Evolutionary conservation across 2,888 invertebrate genomes (phyloP), one percentile per base, ranked within the genome.

Genomic region (Keiferia lycopersicella): DNA sequence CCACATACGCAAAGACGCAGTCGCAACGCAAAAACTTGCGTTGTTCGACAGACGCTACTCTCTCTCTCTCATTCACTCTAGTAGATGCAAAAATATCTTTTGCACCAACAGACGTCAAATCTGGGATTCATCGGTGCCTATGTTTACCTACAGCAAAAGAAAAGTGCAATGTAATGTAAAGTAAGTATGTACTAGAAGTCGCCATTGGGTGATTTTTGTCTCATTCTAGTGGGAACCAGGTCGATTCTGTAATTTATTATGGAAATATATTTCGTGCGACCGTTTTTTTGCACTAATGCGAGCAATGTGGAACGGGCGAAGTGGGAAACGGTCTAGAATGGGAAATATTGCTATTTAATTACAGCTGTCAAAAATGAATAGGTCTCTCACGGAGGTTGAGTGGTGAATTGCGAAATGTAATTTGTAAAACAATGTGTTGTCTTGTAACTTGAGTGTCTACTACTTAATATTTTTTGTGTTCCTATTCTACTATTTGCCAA

Each of bases 211-310:
- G 12, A 34, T 2, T n/a, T 22, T n/a, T 2, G 30, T 26, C 16
- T 56, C 16, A 56, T n/a, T n/a, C 56, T 14, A 66, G 59, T 64
- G 66, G 41, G 66, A 66, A 66, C 53, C 18, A 39, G 66, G 64
- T 26, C 66, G 59, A 53, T 62, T 14, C 58, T 48, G 51, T 62
- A 64, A n/a, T 63, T 61, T 56, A 63, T 53, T 60, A 65, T 62
- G 57, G 64, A 58, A 63, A 39, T 64, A 38, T 30, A 66, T 66
- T 66, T 66, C 63, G 63, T 66, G 65, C 12, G 63, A 63, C 61
- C 58, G 63, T 64, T 66, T 66, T 50, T 61, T 57, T 62, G 56
- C 45, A n/a, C 41, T 22, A n/a, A 45, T 16, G 34, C 34, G 12
- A 60, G 58, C 38, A 60, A 60, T 45, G 39, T 58, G 16, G 39